Conservation (phyloP, 2,113 vertebrate genomes). For the Motacilla tschutschensis region DNA sequence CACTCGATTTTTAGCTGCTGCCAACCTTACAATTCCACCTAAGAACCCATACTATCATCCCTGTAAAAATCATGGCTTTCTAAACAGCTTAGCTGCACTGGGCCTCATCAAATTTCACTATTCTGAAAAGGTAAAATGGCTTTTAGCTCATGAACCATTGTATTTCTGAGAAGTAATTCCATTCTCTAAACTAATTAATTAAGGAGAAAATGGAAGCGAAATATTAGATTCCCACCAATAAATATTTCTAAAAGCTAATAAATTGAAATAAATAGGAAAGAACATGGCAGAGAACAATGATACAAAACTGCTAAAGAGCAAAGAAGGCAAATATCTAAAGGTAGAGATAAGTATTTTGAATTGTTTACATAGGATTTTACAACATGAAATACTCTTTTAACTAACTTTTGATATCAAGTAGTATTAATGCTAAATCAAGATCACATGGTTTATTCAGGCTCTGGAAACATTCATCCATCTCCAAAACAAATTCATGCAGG, state of each 20-base stretch:
- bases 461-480: constrained; percentile 41
- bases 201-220: neutral
- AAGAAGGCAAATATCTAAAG: neutral
- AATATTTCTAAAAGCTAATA: neutral
- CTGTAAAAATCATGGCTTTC: neutral
- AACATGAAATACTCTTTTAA: neutral
- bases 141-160: neutral
- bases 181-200: neutral
- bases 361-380: neutral
- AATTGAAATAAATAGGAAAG: neutral
- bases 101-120: neutral
- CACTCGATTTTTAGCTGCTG: neutral
- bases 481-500: constrained; percentile 57
- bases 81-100: neutral
- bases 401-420: constrained; percentile 7
- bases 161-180: neutral
- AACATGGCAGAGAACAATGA: neutral
- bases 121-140: neutral
- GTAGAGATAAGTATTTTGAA: neutral
- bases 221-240: neutral
- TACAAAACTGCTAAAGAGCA: neutral
- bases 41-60: neutral
- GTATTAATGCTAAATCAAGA: constrained; percentile 23
- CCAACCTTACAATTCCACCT: neutral
- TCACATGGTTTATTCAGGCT: constrained; percentile 27